phyloP scores from a whole-genome alignment of 2,113 vertebrate species.

The Crotalus tigris region DNA sequence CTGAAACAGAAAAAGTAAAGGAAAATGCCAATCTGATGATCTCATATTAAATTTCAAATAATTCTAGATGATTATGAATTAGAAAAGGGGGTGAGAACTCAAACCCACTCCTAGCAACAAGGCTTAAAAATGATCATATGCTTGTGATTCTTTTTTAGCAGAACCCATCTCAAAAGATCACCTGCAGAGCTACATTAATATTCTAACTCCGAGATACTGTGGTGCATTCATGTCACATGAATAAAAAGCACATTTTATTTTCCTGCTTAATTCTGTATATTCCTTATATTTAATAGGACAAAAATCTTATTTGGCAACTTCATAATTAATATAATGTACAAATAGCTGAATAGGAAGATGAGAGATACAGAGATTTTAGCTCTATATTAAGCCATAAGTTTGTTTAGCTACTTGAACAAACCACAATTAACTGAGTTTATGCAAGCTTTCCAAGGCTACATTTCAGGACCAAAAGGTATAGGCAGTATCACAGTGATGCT shows the following conservation, averaged over 20 bases:
- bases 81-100: background rate
- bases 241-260: background rate
- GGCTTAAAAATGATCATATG: background rate
- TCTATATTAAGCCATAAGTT: background rate
- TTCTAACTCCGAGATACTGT: background rate
- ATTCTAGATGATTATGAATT: background rate
- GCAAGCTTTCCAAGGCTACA: background rate
- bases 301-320: background rate
- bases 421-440: background rate
- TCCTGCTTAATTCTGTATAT: background rate
- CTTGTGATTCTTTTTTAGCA: background rate
- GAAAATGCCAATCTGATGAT: background rate
- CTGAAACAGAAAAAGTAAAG: background rate
- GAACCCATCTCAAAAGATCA: background rate
- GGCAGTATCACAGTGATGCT: background rate
- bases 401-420: background rate
- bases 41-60: background rate
- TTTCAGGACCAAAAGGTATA: background rate
- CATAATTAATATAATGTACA: background rate
- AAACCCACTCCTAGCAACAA: background rate
- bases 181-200: background rate
- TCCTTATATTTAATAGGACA: background rate
- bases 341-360: accelerated
- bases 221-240: background rate
- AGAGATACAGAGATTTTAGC: background rate